phyloP scores from a whole-genome alignment of 1,140 invertebrate genomes.

The Ceratina japonica region DNA sequence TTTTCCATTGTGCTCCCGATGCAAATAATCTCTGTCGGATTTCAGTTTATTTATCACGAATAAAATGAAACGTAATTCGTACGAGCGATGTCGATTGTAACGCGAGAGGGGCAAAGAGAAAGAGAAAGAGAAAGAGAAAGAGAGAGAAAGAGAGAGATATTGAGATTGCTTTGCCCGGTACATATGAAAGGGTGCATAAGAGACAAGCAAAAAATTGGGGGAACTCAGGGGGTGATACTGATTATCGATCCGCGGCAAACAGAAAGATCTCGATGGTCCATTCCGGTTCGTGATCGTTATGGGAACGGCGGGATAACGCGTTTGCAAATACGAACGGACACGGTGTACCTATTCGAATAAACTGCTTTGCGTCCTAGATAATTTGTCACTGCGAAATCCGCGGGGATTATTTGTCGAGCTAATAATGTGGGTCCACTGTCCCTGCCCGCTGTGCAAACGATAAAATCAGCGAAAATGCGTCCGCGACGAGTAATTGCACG shows the following conservation, averaged over 20 bases:
- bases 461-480: conserved; percentile 67
- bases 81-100: not conserved
- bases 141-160: too few species aligned
- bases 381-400: conserved; percentile 75
- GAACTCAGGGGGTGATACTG: not conserved
- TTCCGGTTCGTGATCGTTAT: conserved; percentile 55
- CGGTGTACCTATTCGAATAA: conserved; percentile 69
- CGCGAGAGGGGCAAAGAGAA: not conserved
- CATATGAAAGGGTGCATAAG: not conserved
- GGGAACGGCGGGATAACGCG: conserved; percentile 52
- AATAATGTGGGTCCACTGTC: conserved; percentile 71
- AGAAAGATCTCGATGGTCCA: conserved; percentile 56
- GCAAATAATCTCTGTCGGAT: conserved; percentile 34
- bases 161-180: too few species aligned
- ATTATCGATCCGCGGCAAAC: conserved; percentile 31
- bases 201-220: not conserved
- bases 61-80: conserved; percentile 20
- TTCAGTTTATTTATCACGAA: conserved; percentile 38
- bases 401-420: conserved; percentile 75
- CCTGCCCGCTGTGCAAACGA: conserved; percentile 56
- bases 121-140: too few species aligned
- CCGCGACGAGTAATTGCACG: conserved; percentile 67
- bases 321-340: conserved; percentile 61
- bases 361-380: conserved; percentile 71
- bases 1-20: conserved; percentile 35